A percentile compares a stretch with the other conserved stretches of the same genome.
These are phyloP conservation scores for Hipposideros larvatus DNA, from an alignment of 2,797 vertebrate species.

Conservation along the genomic window DNA sequence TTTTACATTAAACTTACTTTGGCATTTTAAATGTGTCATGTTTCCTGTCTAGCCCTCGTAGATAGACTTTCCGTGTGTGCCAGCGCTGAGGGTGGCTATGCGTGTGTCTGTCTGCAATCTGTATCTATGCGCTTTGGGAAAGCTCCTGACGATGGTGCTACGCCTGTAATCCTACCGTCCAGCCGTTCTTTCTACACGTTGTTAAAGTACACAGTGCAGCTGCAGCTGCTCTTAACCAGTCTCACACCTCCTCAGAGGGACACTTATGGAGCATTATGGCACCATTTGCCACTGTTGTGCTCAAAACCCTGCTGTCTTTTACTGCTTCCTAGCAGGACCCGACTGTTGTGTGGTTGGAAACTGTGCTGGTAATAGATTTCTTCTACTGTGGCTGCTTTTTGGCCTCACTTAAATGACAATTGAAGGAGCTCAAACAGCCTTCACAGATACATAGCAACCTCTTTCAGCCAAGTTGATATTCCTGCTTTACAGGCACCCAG, in stretches of 20 bases:
- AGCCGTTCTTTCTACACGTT: background rate
- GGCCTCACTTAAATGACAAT: background rate
- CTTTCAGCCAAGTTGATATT: background rate
- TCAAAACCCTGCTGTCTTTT: background rate
- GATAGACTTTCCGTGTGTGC: rapidly evolving
- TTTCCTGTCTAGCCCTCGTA: background rate
- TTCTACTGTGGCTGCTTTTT: background rate
- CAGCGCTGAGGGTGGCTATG: background rate
- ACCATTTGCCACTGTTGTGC: background rate
- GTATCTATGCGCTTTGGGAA: background rate
- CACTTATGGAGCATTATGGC: background rate
- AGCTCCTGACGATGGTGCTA: background rate
- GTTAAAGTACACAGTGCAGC: background rate
- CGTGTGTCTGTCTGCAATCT: rapidly evolving
- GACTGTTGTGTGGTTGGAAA: background rate
- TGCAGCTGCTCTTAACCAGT: background rate
- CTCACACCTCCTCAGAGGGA: background rate
- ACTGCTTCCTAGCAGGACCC: background rate
- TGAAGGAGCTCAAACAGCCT: background rate
- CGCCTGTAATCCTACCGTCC: background rate
- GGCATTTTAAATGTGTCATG: background rate
- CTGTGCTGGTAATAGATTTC: conserved; percentile 36
- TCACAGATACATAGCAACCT: background rate
- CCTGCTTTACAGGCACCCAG: background rate
- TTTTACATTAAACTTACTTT: background rate